Base-by-base conservation (phyloP, 1,140 invertebrate species). In the Achroia grisella region DNA sequence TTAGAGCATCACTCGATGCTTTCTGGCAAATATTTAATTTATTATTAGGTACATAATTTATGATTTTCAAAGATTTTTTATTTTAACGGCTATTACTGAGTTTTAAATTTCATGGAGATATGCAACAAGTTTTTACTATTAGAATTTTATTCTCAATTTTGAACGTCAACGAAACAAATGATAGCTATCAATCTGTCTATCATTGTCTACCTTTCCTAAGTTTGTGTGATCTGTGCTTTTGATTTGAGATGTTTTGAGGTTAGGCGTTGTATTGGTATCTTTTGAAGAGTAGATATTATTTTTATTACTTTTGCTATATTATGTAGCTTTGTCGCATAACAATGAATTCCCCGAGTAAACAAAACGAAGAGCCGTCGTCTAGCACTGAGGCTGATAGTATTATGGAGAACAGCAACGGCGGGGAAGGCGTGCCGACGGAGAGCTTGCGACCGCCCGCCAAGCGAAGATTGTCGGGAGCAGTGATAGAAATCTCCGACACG, bases 401-500 rank as follows among this genome's bases (percentile, higher is more conserved):
- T 31, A 35, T 30, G 30, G 39, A 45, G 1, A 46, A 42, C 35
- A 48, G 48, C 15, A 52, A 48, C 39, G 39, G 42, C 40, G 60
- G 48, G 39, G 60, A 65, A 10, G 55, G 46, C 17, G 48, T 63
- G 39, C 48, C 57, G 29, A 39, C 54, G n/a, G 46, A 56, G 34
- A 60, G 33, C 6, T 48, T 30, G 35, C 49, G 71, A 44, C 78
- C 72, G 71, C 76, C 75, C 69, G 74, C 75, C 52, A 85, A 85
- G 71, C 76, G 81, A 37, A 71, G 58, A 32, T 46, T 71, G 14
- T 67, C 71, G 1, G 66, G 44, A 36, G 51, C 74, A 29, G 81
- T 85, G 2, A 85, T 85, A 15, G 81, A 85, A 56, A 85, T 85
- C 23, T 77, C 79, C 5, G 80, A 86, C 43, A 83, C 82, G 0